Percentiles rank a stretch among this genome's conserved stretches.
These are phyloP conservation scores for Argyra leucocephala DNA, from an alignment of 2,888 invertebrate genomes.

Conservation along the genomic window DNA sequence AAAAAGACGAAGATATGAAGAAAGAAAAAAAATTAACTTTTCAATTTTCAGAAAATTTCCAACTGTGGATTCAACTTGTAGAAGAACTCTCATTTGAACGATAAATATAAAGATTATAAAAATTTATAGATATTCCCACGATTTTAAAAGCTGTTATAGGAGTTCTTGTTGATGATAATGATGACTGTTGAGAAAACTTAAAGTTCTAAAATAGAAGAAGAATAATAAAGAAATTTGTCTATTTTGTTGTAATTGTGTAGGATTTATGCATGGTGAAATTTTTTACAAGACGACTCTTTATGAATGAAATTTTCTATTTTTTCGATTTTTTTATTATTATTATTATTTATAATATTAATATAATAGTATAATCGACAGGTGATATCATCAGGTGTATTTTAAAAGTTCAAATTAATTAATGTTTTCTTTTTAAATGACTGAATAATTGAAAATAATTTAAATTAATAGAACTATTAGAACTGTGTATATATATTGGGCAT, in stretches of 20 bases:
- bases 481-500: too few species aligned
- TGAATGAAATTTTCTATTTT: not conserved
- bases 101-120: too few species aligned
- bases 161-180: too few species aligned
- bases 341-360: not conserved
- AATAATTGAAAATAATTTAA: not conserved
- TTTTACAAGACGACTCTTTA: not conserved
- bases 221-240: not conserved
- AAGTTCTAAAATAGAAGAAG: too few species aligned
- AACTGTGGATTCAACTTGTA: not conserved
- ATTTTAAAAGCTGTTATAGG: too few species aligned
- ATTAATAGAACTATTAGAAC: conserved; percentile 33
- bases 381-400: not conserved
- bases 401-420: not conserved
- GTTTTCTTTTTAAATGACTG: not conserved
- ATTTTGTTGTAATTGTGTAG: not conserved
- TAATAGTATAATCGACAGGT: not conserved
- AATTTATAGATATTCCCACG: too few species aligned
- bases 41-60: not conserved
- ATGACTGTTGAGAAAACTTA: too few species aligned
- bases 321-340: not conserved
- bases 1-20: not conserved
- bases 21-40: not conserved
- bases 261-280: not conserved
- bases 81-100: not conserved